A percentile compares a stretch with the other conserved stretches of the same genome.
These are phyloP conservation scores for Pseudolycoriella hygida DNA, from an alignment of 2,888 invertebrate genomes.

Conservation along the genomic window DNA sequence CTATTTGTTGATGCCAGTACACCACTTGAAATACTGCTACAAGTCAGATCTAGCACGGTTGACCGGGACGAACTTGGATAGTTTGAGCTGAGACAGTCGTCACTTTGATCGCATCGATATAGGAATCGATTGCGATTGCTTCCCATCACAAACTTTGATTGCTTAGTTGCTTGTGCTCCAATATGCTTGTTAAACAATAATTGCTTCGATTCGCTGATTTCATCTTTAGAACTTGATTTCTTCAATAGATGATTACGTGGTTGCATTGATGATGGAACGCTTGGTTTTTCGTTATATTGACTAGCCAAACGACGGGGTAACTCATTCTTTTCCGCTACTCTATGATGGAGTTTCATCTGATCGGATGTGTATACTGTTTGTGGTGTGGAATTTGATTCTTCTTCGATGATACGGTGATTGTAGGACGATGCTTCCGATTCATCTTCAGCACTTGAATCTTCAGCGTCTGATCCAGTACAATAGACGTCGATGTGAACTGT, in stretches of 20 bases:
- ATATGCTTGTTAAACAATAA: slow-evolving; percentile 28
- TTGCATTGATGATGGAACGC: not conserved
- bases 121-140: slow-evolving; percentile 17
- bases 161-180: slow-evolving; percentile 19
- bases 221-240: slow-evolving; percentile 27
- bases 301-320: slow-evolving; percentile 27
- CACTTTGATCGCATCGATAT: slow-evolving; percentile 25
- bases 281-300: not conserved
- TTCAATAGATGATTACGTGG: slow-evolving; percentile 2
- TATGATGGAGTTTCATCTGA: slow-evolving; percentile 39
- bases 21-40: slow-evolving; percentile 34
- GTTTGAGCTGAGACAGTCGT: slow-evolving; percentile 37
- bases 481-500: slow-evolving; percentile 61
- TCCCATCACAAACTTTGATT: slow-evolving; percentile 10
- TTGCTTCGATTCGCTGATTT: slow-evolving; percentile 27
- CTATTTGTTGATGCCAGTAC: slow-evolving; percentile 32
- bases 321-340: slow-evolving; percentile 25
- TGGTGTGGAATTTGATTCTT: slow-evolving; percentile 35
- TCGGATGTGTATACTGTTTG: slow-evolving; percentile 46
- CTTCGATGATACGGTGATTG: slow-evolving; percentile 18
- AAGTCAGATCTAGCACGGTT: slow-evolving; percentile 36
- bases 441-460: slow-evolving; percentile 18
- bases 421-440: slow-evolving; percentile 21
- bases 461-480: slow-evolving; percentile 44
- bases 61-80: slow-evolving; percentile 43